A percentile compares a stretch with the other conserved stretches of the same genome.
phyloP scores from a whole-genome alignment of 2,113 vertebrate species.

The Hypomesus transpacificus region DNA sequence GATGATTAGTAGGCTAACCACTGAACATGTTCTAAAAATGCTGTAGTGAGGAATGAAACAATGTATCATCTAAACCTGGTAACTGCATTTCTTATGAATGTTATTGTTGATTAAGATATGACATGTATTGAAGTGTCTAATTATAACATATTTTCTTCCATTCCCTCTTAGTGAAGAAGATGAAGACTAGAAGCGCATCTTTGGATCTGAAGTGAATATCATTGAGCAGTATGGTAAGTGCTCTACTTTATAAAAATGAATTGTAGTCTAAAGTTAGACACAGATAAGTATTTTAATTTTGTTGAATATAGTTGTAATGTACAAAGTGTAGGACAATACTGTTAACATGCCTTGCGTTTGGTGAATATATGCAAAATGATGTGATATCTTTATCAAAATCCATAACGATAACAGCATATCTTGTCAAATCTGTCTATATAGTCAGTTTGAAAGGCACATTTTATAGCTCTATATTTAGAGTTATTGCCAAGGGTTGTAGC shows the following conservation, averaged over 20 bases:
- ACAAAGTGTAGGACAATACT: not conserved
- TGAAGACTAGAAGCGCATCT: slow-evolving; percentile 19
- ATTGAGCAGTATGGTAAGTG: slow-evolving; percentile 32
- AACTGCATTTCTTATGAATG: too few relatives aligned
- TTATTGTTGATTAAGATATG: too few relatives aligned
- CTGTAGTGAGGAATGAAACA: too few relatives aligned
- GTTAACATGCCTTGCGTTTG: not conserved
- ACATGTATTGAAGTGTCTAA: too few relatives aligned
- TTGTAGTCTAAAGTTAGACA: not conserved
- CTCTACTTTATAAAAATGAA: not conserved
- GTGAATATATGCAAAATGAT: not conserved
- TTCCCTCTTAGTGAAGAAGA: not conserved
- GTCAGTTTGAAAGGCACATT: not conserved
- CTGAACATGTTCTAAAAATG: too few relatives aligned
- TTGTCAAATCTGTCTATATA: not conserved
- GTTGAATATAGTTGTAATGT: not conserved
- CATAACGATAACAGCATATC: too few relatives aligned
- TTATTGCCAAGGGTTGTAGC: not conserved
- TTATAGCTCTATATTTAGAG: too few relatives aligned
- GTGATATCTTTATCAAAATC: too few relatives aligned
- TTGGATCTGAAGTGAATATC: slow-evolving; percentile 33
- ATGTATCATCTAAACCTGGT: too few relatives aligned
- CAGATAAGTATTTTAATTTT: not conserved
- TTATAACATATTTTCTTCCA: not conserved
- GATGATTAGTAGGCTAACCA: too few relatives aligned